Evolutionary conservation across 2,797 vertebrate genomes (phyloP).

Genomic region (Octomys mimax): DNA sequence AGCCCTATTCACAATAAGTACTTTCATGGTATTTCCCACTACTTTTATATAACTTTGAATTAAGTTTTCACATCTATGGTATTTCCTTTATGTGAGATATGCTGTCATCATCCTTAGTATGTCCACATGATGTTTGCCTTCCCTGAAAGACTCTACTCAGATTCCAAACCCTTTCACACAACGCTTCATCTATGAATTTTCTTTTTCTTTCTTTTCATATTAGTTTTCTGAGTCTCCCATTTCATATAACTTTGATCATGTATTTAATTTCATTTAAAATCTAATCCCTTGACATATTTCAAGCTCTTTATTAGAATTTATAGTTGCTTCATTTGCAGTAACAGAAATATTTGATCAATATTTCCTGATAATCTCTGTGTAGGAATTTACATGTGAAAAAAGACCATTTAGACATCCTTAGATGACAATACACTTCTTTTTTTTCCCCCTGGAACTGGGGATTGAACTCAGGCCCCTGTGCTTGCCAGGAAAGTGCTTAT

Average conservation of each 20-base stretch:
- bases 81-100: background rate
- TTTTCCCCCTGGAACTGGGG: no score
- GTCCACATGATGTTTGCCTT: background rate
- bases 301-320: background rate
- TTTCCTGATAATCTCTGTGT: background rate
- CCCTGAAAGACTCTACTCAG: background rate
- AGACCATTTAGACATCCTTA: background rate
- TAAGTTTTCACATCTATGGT: background rate
- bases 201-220: background rate
- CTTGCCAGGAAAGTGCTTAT: no score
- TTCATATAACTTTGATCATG: conserved; percentile 22
- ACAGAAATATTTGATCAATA: background rate
- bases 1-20: background rate
- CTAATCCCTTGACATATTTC: conserved; percentile 1
- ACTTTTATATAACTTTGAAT: background rate
- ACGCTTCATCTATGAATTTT: background rate
- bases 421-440: background rate
- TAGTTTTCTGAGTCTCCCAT: background rate
- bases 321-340: background rate
- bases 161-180: background rate
- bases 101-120: background rate
- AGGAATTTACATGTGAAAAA: background rate
- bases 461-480: no score
- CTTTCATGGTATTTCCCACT: background rate
- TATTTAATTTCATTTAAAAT: conserved; percentile 8